These are phyloP conservation scores for Nyctalus aviator DNA, from an alignment of 2,797 vertebrate species.

Conservation along the genomic window DNA sequence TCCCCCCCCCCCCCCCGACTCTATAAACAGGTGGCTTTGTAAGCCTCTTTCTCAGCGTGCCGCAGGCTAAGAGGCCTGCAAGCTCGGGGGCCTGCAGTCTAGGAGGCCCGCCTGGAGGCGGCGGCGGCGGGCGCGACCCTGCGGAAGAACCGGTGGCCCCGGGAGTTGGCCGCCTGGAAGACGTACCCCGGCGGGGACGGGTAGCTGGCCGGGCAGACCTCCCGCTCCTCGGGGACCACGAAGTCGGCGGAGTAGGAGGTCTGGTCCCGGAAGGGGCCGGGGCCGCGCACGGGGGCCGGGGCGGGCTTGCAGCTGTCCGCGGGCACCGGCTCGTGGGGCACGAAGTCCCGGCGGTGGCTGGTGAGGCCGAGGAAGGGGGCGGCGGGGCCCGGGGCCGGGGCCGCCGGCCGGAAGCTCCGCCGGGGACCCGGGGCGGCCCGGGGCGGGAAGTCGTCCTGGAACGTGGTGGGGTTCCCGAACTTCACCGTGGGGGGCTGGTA, in stretches of 20 bases:
- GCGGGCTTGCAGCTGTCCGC: constrained; percentile 88
- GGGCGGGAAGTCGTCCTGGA: constrained; percentile 90
- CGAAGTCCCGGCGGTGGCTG: constrained; percentile 87
- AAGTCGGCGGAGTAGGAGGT: constrained; percentile 90
- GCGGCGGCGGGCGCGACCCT: constrained; percentile 72
- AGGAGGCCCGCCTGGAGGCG: constrained; percentile 57
- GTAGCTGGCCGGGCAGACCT: constrained; percentile 88
- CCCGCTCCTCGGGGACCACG: constrained; percentile 86
- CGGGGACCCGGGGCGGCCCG: constrained; percentile 80
- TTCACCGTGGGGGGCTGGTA: constrained; percentile 88
- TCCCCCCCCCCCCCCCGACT: too few species aligned
- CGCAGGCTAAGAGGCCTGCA: too few species aligned
- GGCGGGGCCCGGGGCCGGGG: constrained; percentile 70
- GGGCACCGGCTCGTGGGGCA: constrained; percentile 86
- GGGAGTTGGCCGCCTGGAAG: constrained; percentile 87
- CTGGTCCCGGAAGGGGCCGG: constrained; percentile 85
- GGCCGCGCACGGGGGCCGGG: constrained; percentile 32
- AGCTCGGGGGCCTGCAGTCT: not conserved
- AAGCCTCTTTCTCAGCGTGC: too few species aligned
- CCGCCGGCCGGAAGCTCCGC: constrained; percentile 88
- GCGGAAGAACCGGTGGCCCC: constrained; percentile 91
- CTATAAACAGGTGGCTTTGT: too few species aligned
- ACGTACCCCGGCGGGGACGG: constrained; percentile 87
- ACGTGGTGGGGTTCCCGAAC: constrained; percentile 91
- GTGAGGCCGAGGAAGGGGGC: constrained; percentile 88